phyloP scores from a whole-genome alignment of 2,113 vertebrate species.

The Sakesphorus luctuosus region DNA sequence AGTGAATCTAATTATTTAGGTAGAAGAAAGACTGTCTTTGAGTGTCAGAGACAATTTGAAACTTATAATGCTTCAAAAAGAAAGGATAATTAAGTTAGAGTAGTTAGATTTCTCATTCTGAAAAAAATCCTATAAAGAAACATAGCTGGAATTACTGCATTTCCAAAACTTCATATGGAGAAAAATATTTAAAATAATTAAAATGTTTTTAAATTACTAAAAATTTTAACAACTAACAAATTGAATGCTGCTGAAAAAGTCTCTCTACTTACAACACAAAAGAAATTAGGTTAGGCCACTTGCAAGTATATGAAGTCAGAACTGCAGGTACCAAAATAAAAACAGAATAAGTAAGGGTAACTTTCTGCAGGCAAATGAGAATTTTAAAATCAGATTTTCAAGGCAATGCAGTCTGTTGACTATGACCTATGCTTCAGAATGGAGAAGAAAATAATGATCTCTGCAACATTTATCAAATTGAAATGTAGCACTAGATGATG shows the following conservation, averaged over 20 bases:
- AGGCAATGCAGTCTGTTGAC: neutral
- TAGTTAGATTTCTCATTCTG: neutral
- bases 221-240: neutral
- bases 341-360: neutral
- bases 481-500: neutral
- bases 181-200: neutral
- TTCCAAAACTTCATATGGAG: neutral
- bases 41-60: neutral
- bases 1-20: neutral
- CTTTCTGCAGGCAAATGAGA: neutral
- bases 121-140: neutral
- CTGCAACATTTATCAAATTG: fast-evolving
- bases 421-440: neutral
- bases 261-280: neutral
- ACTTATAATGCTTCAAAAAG: neutral
- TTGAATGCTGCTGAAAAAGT: neutral
- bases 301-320: neutral
- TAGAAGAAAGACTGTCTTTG: neutral
- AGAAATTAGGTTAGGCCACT: neutral
- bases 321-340: neutral
- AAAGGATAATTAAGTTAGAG: neutral
- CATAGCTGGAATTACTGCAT: neutral
- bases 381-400: neutral
- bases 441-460: neutral
- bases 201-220: fast-evolving